Base-by-base conservation (phyloP, 2,113 vertebrate species). In the Paedocypris sp. region DNA sequence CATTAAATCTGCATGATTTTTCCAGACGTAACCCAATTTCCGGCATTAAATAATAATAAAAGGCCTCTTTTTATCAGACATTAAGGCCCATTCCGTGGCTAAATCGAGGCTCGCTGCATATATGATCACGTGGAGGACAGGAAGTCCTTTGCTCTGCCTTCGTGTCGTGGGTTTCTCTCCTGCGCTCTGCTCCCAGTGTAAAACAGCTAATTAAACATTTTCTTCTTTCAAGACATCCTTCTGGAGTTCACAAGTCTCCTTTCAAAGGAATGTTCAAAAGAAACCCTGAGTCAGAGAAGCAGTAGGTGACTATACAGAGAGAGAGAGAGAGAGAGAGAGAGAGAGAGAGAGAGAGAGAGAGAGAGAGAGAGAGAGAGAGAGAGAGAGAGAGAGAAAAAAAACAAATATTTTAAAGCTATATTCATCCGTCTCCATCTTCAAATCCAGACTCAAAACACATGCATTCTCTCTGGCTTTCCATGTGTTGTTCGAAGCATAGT, bases 191-290 rank as follows among this genome's bases (percentile, higher is more conserved):
- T 69, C 69, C 48, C 60, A 51, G 64, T 62, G 57, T 65, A 71
- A 67, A 67, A 67, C 53, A 61, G 69, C 78, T 80, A 78, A 85
- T 83, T 81, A 81, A 79, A 79, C 68, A 66, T 68, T 48, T 69
- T 64, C 60, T 64, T 62, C 67, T 81, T 80, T 78, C 66, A 82
- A 77, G 66, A 72, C 58, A 54, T 75, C 80, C 75, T 82, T 79
- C 70, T 82, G 74, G 56, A 79, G 80, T 80, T 85, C 75, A 82
- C 81, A 81, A 76, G 74, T 65, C 66, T 48, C 39, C 64, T 76
- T 76, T 85, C 66, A 82, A 82, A 78, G 63, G 9, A 62, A 3
- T 59, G 69, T 80, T 82, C 78, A 84, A 81, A 83, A 73, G 71
- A 62, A 68, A 68, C 59, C 46, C 50, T 7, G 38, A 65, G 62